Conservation (phyloP, 2,888 invertebrate genomes). For the Uloborus plumipes region DNA sequence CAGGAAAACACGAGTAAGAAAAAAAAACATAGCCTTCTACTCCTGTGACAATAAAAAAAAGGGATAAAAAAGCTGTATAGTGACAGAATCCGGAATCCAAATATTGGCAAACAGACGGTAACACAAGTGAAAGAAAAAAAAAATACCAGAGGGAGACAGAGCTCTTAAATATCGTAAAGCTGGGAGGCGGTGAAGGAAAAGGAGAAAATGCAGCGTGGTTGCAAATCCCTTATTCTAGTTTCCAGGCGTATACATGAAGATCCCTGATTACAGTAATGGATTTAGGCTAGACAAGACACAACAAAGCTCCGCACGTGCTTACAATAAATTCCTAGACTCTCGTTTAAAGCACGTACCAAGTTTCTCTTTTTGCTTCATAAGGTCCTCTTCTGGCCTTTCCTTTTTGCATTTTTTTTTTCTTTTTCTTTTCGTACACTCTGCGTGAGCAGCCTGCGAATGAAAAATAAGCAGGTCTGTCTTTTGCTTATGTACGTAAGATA, state of each 20-base stretch:
- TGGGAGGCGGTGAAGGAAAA: conserved; percentile 7
- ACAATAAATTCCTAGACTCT: conserved; percentile 58
- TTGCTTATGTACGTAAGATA: too few species aligned
- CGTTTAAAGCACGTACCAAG: conserved; percentile 57
- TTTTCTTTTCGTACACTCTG: conserved; percentile 5
- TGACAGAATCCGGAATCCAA: conserved; percentile 5
- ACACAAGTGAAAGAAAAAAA: not conserved
- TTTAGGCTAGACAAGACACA: conserved; percentile 61
- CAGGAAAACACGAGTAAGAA: too few species aligned
- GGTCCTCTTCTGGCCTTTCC: conserved; percentile 3
- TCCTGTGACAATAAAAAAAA: not conserved
- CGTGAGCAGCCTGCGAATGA: conserved; percentile 47
- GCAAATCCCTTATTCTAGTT: conserved; percentile 42
- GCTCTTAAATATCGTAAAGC: conserved; percentile 48
- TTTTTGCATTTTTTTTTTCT: conserved; percentile 17
- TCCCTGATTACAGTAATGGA: conserved; percentile 63
- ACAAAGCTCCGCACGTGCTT: conserved; percentile 57
- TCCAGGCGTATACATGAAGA: conserved; percentile 39
- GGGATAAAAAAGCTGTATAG: not conserved
- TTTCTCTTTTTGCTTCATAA: conserved; percentile 43
- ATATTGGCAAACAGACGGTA: conserved; percentile 24
- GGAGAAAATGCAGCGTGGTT: conserved; percentile 43
- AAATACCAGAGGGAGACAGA: conserved; percentile 3
- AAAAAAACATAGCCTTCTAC: too few species aligned
- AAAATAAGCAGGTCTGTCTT: conserved; percentile 9